Evolutionary conservation across 2,113 vertebrate genomes (phyloP).

Genomic region (Rhegmatorhina hoffmannsi): DNA sequence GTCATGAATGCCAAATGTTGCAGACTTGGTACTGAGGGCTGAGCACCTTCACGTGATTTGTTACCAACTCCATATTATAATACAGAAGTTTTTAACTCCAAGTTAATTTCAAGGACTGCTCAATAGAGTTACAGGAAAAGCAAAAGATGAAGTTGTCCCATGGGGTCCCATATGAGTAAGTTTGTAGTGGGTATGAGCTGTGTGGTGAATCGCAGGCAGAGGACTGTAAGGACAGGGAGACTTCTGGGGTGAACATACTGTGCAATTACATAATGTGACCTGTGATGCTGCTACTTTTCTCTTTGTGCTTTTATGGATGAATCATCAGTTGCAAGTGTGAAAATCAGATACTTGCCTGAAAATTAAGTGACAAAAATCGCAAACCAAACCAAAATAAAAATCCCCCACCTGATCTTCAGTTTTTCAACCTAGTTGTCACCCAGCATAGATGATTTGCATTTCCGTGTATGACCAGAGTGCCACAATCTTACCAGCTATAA

Average conservation of each 20-base stretch:
- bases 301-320: not conserved
- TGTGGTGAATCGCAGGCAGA: not conserved
- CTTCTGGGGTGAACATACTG: not conserved
- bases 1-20: not conserved
- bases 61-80: not conserved
- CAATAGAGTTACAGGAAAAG: not conserved
- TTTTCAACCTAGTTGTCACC: not conserved
- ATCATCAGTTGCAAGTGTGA: not conserved
- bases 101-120: not conserved
- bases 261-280: not conserved
- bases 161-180: not conserved
- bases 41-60: not conserved
- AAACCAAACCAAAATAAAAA: not conserved
- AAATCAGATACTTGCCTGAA: not conserved
- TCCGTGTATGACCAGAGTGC: not conserved
- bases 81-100: not conserved
- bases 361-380: not conserved
- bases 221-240: not conserved
- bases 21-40: not conserved
- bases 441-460: not conserved
- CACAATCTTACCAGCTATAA: not conserved
- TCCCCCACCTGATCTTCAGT: rapidly evolving
- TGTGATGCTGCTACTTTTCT: not conserved
- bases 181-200: not conserved
- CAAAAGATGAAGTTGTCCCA: not conserved